Percentiles rank a stretch among this genome's conserved stretches.
These are phyloP conservation scores for Cochlearius cochlearius DNA, from an alignment of 2,113 vertebrate genomes.

Conservation along the genomic window DNA sequence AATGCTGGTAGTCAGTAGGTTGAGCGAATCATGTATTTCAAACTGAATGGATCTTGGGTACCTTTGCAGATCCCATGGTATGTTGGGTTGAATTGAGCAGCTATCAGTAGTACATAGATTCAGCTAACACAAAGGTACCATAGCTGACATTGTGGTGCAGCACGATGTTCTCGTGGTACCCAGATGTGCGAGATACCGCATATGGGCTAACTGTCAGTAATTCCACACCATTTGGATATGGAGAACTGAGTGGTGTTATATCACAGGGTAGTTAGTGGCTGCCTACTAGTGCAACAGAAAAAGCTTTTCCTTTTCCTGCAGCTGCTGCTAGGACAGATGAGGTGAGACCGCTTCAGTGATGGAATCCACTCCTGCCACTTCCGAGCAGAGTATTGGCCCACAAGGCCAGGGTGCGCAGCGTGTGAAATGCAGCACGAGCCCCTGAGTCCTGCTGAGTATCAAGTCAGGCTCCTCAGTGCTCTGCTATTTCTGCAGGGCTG, in stretches of 20 bases:
- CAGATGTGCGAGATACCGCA: accelerated
- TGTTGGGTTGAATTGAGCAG: neutral
- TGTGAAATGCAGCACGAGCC: neutral
- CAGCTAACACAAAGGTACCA: neutral
- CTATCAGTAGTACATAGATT: neutral
- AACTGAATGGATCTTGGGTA: neutral
- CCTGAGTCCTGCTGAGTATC: neutral
- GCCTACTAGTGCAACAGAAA: neutral
- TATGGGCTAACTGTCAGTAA: neutral
- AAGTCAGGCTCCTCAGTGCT: neutral
- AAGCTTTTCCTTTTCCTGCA: neutral
- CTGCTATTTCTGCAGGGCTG: neutral
- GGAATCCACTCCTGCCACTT: neutral
- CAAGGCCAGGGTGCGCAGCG: neutral
- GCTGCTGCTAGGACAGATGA: neutral
- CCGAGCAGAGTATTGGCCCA: neutral
- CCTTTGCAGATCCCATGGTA: neutral
- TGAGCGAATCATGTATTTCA: neutral
- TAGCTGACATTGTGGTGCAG: neutral
- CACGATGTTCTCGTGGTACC: neutral
- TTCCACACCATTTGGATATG: neutral
- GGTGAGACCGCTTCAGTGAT: neutral
- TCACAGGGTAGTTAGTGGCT: neutral
- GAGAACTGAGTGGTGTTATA: neutral
- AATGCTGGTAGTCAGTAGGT: neutral